Conservation (phyloP, 2,113 vertebrate species). For the Ceyx cyanopectus region DNA sequence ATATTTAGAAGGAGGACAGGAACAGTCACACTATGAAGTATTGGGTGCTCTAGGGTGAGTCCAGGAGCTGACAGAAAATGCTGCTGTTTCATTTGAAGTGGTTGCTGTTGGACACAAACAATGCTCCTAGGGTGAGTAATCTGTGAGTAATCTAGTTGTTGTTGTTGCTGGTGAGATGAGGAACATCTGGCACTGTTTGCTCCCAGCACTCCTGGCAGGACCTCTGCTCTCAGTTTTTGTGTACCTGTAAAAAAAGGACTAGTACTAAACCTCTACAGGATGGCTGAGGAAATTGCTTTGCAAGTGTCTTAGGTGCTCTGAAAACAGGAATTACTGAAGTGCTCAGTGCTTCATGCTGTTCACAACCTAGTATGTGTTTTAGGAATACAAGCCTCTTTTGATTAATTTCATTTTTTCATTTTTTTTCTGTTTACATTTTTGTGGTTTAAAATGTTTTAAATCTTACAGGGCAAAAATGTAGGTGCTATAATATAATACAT, state of each 20-base stretch:
- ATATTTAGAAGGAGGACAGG: neutral
- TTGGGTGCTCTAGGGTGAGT: rapidly evolving
- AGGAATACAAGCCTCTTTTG: neutral
- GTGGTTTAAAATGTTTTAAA: neutral
- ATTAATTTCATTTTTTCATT: neutral
- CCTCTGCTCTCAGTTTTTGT: neutral
- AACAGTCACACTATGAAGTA: neutral
- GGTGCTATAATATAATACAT: neutral
- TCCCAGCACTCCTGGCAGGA: neutral
- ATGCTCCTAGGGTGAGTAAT: neutral
- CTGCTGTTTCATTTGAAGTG: neutral
- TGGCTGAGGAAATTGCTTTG: neutral
- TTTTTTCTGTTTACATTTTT: neutral
- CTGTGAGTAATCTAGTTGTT: neutral
- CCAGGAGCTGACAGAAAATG: neutral
- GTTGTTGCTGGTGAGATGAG: neutral
- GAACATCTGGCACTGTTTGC: neutral
- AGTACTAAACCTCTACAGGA: neutral
- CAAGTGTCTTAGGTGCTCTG: neutral
- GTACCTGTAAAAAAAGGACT: neutral
- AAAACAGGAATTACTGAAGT: neutral
- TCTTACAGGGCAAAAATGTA: neutral
- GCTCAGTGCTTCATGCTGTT: neutral
- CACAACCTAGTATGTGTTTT: neutral
- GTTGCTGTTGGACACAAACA: neutral